phyloP scores from a whole-genome alignment of 2,888 invertebrate species.

The Opisthograptis luteolata region DNA sequence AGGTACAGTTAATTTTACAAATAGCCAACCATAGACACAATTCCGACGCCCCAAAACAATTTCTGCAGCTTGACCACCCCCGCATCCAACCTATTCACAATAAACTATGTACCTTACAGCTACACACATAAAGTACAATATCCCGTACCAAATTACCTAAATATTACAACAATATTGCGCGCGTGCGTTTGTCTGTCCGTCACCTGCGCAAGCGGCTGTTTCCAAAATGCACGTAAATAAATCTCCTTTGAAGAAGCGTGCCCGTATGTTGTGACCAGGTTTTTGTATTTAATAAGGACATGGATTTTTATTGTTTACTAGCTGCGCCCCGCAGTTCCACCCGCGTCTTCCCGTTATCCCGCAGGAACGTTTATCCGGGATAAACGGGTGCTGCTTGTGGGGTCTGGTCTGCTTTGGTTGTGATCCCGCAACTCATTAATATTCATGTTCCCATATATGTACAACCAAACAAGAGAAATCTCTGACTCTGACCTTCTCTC shows the following conservation, averaged over 20 bases:
- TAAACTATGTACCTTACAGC: neutral
- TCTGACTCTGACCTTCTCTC: no score
- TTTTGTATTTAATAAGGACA: constrained; percentile 9
- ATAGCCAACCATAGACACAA: no score
- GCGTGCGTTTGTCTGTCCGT: constrained; percentile 46
- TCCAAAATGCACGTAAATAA: constrained; percentile 59
- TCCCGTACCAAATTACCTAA: constrained; percentile 31
- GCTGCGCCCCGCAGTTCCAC: no score
- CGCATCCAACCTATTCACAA: neutral
- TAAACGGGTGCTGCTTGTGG: no score
- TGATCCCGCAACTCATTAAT: no score
- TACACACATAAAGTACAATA: constrained; percentile 6
- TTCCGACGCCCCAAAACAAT: neutral
- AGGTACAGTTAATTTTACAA: no score
- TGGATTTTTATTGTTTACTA: neutral
- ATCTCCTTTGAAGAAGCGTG: constrained; percentile 60
- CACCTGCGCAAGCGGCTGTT: constrained; percentile 72
- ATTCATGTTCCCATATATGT: no score
- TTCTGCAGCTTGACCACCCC: constrained; percentile 10
- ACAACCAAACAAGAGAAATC: no score
- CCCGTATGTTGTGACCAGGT: constrained; percentile 40
- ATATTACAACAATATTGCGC: constrained; percentile 44
- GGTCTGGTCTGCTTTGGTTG: no score
- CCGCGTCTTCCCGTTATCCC: no score
- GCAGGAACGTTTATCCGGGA: no score